Base-by-base conservation (phyloP, 2,113 vertebrate species). In the Oreotrochilus melanogaster region DNA sequence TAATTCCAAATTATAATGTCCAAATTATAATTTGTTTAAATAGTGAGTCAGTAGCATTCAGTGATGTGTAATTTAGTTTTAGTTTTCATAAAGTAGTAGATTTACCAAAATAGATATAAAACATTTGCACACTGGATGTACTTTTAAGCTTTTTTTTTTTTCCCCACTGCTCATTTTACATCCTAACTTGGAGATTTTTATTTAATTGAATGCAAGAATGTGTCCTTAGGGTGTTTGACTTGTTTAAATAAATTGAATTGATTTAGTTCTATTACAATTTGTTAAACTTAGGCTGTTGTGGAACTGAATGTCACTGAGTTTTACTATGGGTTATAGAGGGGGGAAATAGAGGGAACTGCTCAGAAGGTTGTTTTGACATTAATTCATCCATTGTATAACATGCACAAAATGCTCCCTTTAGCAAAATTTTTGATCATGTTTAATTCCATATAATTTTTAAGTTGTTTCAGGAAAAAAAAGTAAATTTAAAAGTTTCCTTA, bases 241-340 rank as follows among this genome's bases (percentile, higher is more conserved):
- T 89, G 70, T 82, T 96, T 95, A 92, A 95, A 95, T 92, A 84
- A 84, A 95, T 89, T 51, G 65, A 89, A 94, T 89, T 88, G 91
- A 92, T 92, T 95, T 94, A 93, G 81, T 61, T 33, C 31, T 91
- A 79, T 79, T 91, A 47, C 57, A 91, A 73, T 95, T 75, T 66
- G 37, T 95, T 96, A 85, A 88, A 91, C 57, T 54, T 85, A 33
- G 37, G 24, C 37, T 91, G 22, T 82, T 94, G 58, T 25, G 62
- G 37, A 45, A 79, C 58, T 42, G 88, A 82, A 87, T 57, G 76
- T 87, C 70, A 76, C 28, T 72, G 27, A 35, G 37, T 18, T 89
- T 82, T 82, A 43, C 87, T 69, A 70, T 37, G 54, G 67, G 94
- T 91, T 85, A 47, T 22, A 53, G 35, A 79, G 82, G 0, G 4